Evolutionary conservation across 2,888 invertebrate species (phyloP).

Genomic region (Dicycla oo): DNA sequence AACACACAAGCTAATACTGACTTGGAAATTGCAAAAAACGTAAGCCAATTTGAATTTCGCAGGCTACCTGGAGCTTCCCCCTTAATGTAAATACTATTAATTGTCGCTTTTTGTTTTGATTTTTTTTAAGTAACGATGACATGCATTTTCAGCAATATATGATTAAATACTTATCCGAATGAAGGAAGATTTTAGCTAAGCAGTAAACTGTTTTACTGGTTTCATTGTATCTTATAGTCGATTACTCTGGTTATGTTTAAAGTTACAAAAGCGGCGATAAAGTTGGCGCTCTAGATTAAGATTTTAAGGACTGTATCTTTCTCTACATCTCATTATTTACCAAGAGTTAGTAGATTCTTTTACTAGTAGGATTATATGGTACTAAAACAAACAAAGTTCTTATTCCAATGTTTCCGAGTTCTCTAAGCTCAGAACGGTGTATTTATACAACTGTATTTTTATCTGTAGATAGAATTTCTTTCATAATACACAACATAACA

Average conservation of each 20-base stretch:
- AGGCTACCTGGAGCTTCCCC: too few species aligned
- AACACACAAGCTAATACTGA: too few species aligned
- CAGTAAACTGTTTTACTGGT: conserved; percentile 35
- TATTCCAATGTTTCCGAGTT: conserved; percentile 1
- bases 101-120: too few species aligned
- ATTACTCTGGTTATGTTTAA: conserved; percentile 71
- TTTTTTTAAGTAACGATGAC: too few species aligned
- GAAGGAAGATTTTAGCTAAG: background rate
- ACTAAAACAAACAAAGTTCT: conserved; percentile 13
- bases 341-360: conserved; percentile 4
- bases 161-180: background rate
- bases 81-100: too few species aligned
- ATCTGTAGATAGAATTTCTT: background rate
- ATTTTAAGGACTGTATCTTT: conserved; percentile 27
- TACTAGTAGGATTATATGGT: background rate
- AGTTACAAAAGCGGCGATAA: conserved; percentile 65
- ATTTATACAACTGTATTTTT: background rate
- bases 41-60: too few species aligned
- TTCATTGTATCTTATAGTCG: conserved; percentile 51
- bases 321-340: conserved; percentile 3
- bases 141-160: background rate
- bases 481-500: background rate
- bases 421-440: background rate
- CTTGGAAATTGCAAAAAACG: too few species aligned
- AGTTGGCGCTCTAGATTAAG: conserved; percentile 29